Evolutionary conservation across 2,797 vertebrate species (phyloP).

Genomic region (Dromococcyx pavoninus): DNA sequence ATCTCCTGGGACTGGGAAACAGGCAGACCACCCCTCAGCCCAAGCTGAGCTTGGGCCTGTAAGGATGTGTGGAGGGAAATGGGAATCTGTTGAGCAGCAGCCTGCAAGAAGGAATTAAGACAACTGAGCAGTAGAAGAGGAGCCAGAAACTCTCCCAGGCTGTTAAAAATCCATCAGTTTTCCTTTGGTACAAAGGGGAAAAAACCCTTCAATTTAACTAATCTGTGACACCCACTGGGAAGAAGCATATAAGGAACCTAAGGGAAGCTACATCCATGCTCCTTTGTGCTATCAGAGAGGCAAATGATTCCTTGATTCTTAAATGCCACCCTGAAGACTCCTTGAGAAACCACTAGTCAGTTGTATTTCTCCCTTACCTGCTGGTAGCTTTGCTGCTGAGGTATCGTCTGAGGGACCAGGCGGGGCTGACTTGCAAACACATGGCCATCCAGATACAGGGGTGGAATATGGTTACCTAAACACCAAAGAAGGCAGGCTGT

Average conservation of each 20-base stretch:
- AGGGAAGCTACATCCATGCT: neutral
- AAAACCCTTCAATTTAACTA: neutral
- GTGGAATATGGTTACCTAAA: slow-evolving; percentile 93
- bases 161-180: neutral
- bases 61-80: slow-evolving; percentile 97
- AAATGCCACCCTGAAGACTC: neutral
- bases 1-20: slow-evolving; percentile 99
- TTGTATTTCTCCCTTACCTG: slow-evolving; percentile 79
- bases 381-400: slow-evolving; percentile 96
- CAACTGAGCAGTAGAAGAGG: neutral
- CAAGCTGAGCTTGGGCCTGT: slow-evolving; percentile 95
- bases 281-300: neutral
- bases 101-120: slow-evolving; percentile 73
- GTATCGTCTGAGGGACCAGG: slow-evolving; percentile 91
- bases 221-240: neutral
- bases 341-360: neutral
- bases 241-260: neutral
- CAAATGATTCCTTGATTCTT: neutral
- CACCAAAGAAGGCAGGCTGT: neutral
- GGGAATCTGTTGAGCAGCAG: slow-evolving; percentile 95
- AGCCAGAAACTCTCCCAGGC: neutral
- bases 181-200: neutral
- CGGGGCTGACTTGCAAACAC: slow-evolving; percentile 96
- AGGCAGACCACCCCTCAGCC: slow-evolving; percentile 91
- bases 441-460: slow-evolving; percentile 95